A percentile compares a stretch with the other conserved stretches of the same genome.
Evolutionary conservation across 2,797 vertebrate genomes (phyloP).

Genomic region (Diceros bicornis): DNA sequence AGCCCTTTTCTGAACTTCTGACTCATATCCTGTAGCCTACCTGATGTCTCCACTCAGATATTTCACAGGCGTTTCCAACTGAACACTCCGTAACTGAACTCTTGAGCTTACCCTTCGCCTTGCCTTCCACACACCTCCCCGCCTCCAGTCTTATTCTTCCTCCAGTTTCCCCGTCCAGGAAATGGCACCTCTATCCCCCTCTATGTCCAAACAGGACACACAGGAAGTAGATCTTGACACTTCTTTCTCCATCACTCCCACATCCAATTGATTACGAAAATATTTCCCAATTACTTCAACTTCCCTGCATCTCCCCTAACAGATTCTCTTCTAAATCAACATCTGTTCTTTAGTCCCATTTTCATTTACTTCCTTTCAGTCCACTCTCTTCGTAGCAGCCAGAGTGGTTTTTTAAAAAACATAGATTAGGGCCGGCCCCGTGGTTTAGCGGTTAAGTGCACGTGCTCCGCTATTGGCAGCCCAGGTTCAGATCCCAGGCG

Average conservation of each 20-base stretch:
- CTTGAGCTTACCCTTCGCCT: neutral
- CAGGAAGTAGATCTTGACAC: neutral
- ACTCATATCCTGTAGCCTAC: neutral
- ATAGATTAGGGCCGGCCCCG: no score
- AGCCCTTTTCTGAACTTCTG: constrained; percentile 4
- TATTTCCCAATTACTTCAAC: neutral
- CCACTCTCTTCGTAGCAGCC: neutral
- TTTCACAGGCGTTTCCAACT: neutral
- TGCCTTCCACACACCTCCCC: neutral
- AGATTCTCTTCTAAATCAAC: neutral
- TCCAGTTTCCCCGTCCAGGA: neutral
- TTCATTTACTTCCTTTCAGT: neutral
- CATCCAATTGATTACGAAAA: neutral
- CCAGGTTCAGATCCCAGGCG: no score
- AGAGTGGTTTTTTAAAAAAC: neutral
- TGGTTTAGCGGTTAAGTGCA: no score
- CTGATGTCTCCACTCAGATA: neutral
- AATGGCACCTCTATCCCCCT: neutral
- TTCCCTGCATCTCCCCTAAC: neutral
- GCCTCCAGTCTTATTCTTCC: neutral
- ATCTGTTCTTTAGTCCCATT: neutral
- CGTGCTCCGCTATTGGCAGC: no score
- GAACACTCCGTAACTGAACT: neutral
- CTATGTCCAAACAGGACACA: neutral
- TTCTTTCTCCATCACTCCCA: neutral